Base-by-base conservation (phyloP, 2,888 invertebrate genomes). In the Molanna angustata region DNA sequence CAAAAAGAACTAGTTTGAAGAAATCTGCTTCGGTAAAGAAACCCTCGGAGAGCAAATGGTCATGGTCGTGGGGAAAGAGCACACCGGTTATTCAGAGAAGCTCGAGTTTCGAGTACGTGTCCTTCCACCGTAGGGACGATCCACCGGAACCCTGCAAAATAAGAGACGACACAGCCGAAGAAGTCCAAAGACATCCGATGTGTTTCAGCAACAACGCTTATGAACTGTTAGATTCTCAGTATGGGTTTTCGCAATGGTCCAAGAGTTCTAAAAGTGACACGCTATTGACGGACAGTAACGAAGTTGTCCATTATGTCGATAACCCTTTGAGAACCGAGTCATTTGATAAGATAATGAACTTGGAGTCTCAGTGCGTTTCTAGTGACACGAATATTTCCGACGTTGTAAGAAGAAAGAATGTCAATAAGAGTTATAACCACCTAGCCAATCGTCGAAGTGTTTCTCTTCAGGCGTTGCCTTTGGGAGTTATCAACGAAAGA, bases 21-120 rank as follows among this genome's bases (percentile, higher is more conserved):
- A n/a, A n/a, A n/a, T n/a, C n/a, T n/a, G n/a, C n/a, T n/a, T n/a
- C n/a, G n/a, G n/a, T n/a, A n/a, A n/a, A n/a, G n/a, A n/a, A n/a
- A n/a, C n/a, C n/a, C n/a, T n/a, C n/a, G n/a, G n/a, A n/a, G n/a
- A n/a, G n/a, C n/a, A n/a, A n/a, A n/a, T n/a, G n/a, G n/a, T n/a
- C n/a, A n/a, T n/a, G n/a, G n/a, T n/a, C n/a, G n/a, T n/a, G n/a
- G n/a, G n/a, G n/a, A n/a, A n/a, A n/a, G n/a, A n/a, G n/a, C n/a
- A n/a, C n/a, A n/a, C n/a, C n/a, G n/a, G n/a, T n/a, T n/a, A n/a
- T n/a, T n/a, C n/a, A n/a, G 57, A 64, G 76, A 27, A 76, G 76
- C 57, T 76, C 76, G 52, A 76, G 76, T 61, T 76, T 75, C 42
- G 76, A 76, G 58, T 76, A 37, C 18, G 17, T 37, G 3, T 18